These are phyloP conservation scores for Champsocephalus esox DNA, from an alignment of 2,797 vertebrate species.

Conservation along the genomic window DNA sequence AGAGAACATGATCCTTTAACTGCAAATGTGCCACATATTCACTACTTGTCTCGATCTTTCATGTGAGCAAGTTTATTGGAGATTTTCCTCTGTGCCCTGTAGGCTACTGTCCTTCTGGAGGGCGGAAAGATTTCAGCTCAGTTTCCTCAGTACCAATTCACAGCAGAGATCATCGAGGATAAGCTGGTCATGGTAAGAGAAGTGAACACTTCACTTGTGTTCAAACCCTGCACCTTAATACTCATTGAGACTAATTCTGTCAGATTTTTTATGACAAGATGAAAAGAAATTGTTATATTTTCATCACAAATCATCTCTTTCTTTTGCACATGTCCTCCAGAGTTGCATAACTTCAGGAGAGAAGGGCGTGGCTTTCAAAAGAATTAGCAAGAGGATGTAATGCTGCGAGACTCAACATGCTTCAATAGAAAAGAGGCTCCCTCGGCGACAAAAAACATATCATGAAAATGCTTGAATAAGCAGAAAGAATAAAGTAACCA, in stretches of 20 bases:
- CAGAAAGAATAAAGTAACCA: not conserved
- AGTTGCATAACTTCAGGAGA: slow-evolving; percentile 70
- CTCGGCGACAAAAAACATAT: not conserved
- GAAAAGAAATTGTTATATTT: not conserved
- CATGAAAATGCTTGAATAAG: not conserved
- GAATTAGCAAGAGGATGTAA: slow-evolving; percentile 73
- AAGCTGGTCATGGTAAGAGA: slow-evolving; percentile 90
- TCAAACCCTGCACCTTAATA: not conserved
- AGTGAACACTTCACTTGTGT: not conserved
- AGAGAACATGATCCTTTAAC: not conserved
- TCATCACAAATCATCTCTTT: not conserved
- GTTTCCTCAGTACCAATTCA: slow-evolving; percentile 89
- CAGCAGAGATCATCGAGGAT: slow-evolving; percentile 84
- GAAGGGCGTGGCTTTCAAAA: slow-evolving; percentile 76
- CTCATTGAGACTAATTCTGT: not conserved
- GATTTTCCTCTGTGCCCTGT: slow-evolving; percentile 19
- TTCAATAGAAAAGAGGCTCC: slow-evolving; percentile 1
- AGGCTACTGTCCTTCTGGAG: slow-evolving; percentile 88
- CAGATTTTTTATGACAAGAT: not conserved
- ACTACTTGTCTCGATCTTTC: not conserved
- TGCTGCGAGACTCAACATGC: slow-evolving; percentile 53
- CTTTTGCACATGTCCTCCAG: slow-evolving; percentile 41
- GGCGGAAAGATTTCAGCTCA: slow-evolving; percentile 81
- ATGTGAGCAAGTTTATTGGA: not conserved
- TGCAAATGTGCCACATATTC: not conserved